Evolutionary conservation across 2,797 vertebrate genomes (phyloP).

Genomic region (Catharus ustulatus): DNA sequence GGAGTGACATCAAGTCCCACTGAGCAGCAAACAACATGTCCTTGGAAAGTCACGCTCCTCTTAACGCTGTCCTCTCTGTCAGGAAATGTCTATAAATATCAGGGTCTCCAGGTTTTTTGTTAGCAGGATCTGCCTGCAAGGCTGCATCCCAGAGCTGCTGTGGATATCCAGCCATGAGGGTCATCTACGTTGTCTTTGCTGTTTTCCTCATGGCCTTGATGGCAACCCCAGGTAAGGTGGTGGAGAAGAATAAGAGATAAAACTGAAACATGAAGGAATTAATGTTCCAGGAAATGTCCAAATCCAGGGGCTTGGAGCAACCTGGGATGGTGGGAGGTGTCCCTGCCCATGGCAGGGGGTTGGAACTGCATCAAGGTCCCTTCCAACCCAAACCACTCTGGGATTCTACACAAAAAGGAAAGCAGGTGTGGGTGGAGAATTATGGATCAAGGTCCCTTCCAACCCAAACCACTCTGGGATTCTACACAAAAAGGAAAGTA

Average conservation of each 20-base stretch:
- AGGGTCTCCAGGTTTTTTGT: background rate
- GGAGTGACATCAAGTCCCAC: conserved; percentile 43
- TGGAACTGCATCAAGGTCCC: background rate
- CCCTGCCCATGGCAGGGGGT: background rate
- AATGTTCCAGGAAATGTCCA: background rate
- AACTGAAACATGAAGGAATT: background rate
- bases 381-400: background rate
- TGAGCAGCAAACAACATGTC: conserved; percentile 34
- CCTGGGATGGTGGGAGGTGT: background rate
- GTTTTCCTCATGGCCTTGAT: conserved; percentile 51
- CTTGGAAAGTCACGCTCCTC: conserved; percentile 16
- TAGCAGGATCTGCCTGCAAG: background rate
- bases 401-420: background rate
- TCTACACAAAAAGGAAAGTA: background rate
- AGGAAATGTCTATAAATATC: conserved; percentile 53
- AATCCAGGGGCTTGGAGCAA: background rate
- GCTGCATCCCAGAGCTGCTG: background rate
- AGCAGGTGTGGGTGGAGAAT: background rate
- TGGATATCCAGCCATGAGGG: conserved; percentile 15
- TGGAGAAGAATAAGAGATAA: background rate
- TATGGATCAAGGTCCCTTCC: background rate
- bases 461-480: background rate
- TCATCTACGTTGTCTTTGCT: conserved; percentile 52
- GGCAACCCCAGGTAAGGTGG: conserved; percentile 46
- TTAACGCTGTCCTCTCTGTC: background rate